Percentiles rank a stretch among this genome's conserved stretches.
Conservation (phyloP, 2,888 invertebrate species). For the Zele albiditarsus region DNA sequence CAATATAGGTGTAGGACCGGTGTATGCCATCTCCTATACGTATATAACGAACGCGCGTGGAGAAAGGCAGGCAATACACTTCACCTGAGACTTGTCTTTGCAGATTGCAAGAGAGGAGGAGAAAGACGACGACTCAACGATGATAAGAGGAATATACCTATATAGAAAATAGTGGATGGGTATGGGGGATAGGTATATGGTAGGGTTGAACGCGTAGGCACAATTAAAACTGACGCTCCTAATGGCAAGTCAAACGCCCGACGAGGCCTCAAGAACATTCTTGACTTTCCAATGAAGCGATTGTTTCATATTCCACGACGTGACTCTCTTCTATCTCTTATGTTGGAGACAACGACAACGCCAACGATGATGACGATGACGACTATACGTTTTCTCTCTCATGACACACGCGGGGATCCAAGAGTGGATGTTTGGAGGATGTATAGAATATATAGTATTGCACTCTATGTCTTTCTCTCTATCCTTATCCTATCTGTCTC, state of each 20-base stretch:
- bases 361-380: slow-evolving; percentile 38
- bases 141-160: slow-evolving; percentile 15
- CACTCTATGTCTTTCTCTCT: neutral
- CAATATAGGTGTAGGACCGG: slow-evolving; percentile 38
- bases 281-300: slow-evolving; percentile 73
- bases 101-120: slow-evolving; percentile 64
- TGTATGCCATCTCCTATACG: slow-evolving; percentile 49
- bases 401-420: slow-evolving; percentile 14
- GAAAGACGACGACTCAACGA: slow-evolving; percentile 52
- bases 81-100: slow-evolving; percentile 68
- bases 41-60: slow-evolving; percentile 41
- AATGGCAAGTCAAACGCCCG: slow-evolving; percentile 73
- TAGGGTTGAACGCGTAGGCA: slow-evolving; percentile 65
- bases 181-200: slow-evolving; percentile 57
- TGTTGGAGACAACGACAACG: slow-evolving; percentile 41
- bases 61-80: slow-evolving; percentile 69
- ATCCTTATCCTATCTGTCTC: slow-evolving; percentile 41
- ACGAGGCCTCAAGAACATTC: slow-evolving; percentile 71
- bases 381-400: slow-evolving; percentile 40
- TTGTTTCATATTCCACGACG: slow-evolving; percentile 69
- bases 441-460: slow-evolving; percentile 29
- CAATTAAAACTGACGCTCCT: slow-evolving; percentile 74
- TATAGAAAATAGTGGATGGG: slow-evolving; percentile 40
- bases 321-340: slow-evolving; percentile 44
- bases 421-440: slow-evolving; percentile 27